phyloP scores from a whole-genome alignment of 2,888 invertebrate species.

The Callosobruchus maculatus region DNA sequence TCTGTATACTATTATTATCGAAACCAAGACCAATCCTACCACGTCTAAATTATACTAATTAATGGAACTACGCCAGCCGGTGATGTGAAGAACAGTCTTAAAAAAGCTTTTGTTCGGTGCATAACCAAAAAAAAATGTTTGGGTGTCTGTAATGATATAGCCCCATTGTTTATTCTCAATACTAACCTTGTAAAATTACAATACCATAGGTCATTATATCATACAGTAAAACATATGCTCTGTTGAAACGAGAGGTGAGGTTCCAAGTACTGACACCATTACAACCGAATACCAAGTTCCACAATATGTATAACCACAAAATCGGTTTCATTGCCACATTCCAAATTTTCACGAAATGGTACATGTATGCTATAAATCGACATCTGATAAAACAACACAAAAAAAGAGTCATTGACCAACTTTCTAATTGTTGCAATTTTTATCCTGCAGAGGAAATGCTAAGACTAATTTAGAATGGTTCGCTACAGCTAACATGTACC shows the following conservation, averaged over 20 bases:
- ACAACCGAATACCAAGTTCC: no score
- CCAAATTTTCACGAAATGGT: neutral
- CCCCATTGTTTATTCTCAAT: neutral
- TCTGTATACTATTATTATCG: no score
- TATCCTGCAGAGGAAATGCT: neutral
- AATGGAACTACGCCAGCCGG: neutral
- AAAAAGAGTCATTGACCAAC: constrained; percentile 13
- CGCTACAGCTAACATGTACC: neutral
- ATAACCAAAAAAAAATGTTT: neutral
- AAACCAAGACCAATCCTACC: neutral
- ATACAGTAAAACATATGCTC: neutral
- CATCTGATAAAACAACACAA: neutral
- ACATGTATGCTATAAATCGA: neutral
- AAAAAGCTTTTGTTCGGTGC: neutral
- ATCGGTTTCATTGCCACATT: neutral
- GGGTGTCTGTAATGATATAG: neutral
- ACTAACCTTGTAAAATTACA: neutral
- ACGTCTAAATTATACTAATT: neutral
- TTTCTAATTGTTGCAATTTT: constrained; percentile 7
- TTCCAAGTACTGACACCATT: no score
- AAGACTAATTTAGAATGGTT: neutral
- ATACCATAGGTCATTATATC: neutral
- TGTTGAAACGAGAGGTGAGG: neutral
- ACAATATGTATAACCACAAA: no score
- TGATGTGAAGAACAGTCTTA: neutral